Conservation (phyloP, 2,888 invertebrate genomes). For the Mythimna impura region DNA sequence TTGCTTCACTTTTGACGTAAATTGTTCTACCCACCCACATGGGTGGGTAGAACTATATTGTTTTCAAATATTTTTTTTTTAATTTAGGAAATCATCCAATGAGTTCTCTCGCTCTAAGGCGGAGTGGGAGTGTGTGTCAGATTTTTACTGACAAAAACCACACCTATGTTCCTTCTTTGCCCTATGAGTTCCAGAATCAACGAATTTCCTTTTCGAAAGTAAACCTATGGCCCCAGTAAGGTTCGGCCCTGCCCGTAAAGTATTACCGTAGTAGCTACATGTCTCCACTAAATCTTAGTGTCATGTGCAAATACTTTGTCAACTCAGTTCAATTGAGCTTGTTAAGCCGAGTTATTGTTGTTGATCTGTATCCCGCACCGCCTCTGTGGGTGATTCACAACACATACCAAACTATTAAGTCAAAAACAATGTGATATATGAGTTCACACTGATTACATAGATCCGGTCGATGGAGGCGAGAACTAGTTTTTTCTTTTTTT, state of each 20-base stretch:
- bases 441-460: background rate
- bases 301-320: constrained; percentile 11
- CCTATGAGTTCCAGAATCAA: too few species aligned
- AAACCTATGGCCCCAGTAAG: too few species aligned
- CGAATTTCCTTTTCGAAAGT: too few species aligned
- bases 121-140: too few species aligned
- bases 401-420: constrained; percentile 10
- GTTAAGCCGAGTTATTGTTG: constrained; percentile 8
- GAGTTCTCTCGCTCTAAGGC: too few species aligned
- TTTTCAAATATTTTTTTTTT: background rate
- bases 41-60: background rate
- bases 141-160: too few species aligned
- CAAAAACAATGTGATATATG: constrained; percentile 2
- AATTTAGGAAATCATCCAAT: too few species aligned
- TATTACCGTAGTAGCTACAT: background rate
- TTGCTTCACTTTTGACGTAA: background rate
- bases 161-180: too few species aligned
- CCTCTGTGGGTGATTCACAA: constrained; percentile 12
- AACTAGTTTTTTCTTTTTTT: too few species aligned
- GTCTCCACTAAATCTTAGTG: background rate
- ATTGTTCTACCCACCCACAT: background rate
- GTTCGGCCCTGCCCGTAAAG: background rate
- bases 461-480: background rate
- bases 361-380: constrained; percentile 1
- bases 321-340: constrained; percentile 42